Base-by-base conservation (phyloP, 1,140 invertebrate genomes). In the Caerostris extrusa region DNA sequence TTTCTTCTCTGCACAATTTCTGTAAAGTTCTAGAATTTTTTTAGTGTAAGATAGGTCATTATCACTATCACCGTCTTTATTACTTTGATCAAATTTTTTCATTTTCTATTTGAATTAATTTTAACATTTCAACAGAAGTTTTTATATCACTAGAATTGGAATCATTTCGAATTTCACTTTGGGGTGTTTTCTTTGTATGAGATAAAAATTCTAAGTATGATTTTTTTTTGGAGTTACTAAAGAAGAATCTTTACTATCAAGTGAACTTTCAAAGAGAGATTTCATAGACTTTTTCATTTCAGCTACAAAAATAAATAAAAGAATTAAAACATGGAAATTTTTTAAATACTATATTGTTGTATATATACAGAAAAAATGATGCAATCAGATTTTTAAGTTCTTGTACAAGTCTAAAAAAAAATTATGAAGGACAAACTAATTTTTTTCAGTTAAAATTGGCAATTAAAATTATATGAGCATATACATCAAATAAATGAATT, bases 1-100 rank as follows among this genome's bases (percentile, higher is more conserved):
- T 95, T 77, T 94, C 94, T 90, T 95, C 94, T 64, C 93, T 58
- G n/a, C 93, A 90, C 34, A 95, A 56, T 58, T 94, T 95, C 17
- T 85, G 61, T 17, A 95, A 58, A 56, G 90, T 94, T 90, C 64
- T 64, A 17, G 94, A 94, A 81, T 94, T 91, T 94, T 91, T 89
- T 94, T 86, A 55, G 87, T 56, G 50, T 83, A 94, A 7, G 56
- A 55, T 7, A 81, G n/a, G 19, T 87, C 69, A 71, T 5, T 34
- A 6, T 93, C 92, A 64, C 77, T 64, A 55, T 91, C 90, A 3
- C 7, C 8, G 61, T 81, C 85, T 53, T 93, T 86, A 55, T 14
- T 69, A 58, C 50, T 86, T 12, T 69, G 53, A 6, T 64, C 61
- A 53, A 58, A 34, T n/a, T 69, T 77, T n/a, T 81, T 91, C 71